phyloP scores from a whole-genome alignment of 2,888 invertebrate species.

The Eupithecia abbreviata region DNA sequence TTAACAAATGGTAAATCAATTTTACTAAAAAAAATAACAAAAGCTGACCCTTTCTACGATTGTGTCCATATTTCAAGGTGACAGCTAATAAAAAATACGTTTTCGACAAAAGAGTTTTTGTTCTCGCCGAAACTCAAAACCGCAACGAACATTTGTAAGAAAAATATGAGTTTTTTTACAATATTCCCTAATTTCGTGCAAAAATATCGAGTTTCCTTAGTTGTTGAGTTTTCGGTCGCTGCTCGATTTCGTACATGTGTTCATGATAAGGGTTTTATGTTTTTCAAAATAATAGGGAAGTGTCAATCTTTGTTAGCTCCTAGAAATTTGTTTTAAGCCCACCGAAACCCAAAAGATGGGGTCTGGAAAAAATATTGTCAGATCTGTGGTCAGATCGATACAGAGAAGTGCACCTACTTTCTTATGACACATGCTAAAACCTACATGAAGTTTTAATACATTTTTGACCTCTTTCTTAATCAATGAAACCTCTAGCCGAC shows the following conservation, averaged over 20 bases:
- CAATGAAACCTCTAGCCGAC: neutral
- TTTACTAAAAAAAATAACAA: slow-evolving; percentile 52
- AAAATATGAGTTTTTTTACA: slow-evolving; percentile 73
- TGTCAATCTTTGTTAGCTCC: slow-evolving; percentile 59
- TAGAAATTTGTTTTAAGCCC: slow-evolving; percentile 33
- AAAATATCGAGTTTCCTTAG: slow-evolving; percentile 77
- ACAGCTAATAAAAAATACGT: slow-evolving; percentile 65
- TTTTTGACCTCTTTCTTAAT: neutral
- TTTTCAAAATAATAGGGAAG: slow-evolving; percentile 60
- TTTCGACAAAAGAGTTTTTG: slow-evolving; percentile 50
- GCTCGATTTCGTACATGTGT: slow-evolving; percentile 72
- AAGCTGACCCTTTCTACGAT: slow-evolving; percentile 76
- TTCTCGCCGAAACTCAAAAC: slow-evolving; percentile 70
- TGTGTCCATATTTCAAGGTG: slow-evolving; percentile 69
- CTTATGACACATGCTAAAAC: neutral
- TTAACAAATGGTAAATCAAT: slow-evolving; percentile 64
- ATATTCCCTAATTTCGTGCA: slow-evolving; percentile 76
- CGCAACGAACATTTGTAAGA: slow-evolving; percentile 72
- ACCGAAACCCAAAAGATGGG: neutral
- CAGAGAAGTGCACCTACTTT: neutral
- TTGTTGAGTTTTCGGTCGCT: slow-evolving; percentile 64
- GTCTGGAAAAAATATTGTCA: neutral
- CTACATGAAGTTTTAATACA: neutral
- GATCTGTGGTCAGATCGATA: neutral
- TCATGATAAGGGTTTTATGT: slow-evolving; percentile 52